Evolutionary conservation across 2,113 vertebrate genomes (phyloP).

Genomic region (Falco punctatus): DNA sequence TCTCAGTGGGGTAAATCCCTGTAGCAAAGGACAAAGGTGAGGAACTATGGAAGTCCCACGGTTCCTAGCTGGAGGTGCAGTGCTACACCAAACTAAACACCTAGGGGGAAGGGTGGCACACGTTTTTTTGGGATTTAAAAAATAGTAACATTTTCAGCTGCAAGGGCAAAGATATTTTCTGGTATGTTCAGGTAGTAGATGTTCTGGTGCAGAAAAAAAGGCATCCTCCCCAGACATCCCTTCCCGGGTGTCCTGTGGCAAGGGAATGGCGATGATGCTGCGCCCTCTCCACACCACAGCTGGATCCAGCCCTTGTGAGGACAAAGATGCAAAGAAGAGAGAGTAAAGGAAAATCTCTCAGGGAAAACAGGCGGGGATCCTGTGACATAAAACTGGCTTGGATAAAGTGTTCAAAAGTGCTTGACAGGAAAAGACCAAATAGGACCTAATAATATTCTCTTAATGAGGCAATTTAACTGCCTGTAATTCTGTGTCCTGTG

Average conservation of each 20-base stretch:
- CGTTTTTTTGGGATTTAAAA: neutral
- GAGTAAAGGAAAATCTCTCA: slow-evolving; percentile 14
- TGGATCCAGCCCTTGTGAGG: neutral
- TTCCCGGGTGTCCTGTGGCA: neutral
- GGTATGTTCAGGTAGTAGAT: neutral
- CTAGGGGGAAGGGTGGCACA: accelerated
- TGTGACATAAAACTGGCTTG: neutral
- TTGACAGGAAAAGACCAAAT: slow-evolving; percentile 6
- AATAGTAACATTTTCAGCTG: neutral
- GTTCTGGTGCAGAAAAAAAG: neutral
- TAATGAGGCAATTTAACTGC: slow-evolving; percentile 57
- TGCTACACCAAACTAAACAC: neutral
- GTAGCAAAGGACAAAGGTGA: neutral
- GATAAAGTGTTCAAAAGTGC: slow-evolving; percentile 13
- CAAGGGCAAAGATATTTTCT: neutral
- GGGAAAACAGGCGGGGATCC: neutral
- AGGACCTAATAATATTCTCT: neutral
- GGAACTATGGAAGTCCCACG: neutral
- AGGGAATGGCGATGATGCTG: neutral
- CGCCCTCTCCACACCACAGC: accelerated
- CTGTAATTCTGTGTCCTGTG: slow-evolving; percentile 23
- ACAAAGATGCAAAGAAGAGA: neutral
- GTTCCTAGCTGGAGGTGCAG: neutral
- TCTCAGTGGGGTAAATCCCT: neutral
- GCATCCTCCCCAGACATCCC: neutral